Conservation (phyloP, 2,888 invertebrate genomes). For the Saturnia pavonia region DNA sequence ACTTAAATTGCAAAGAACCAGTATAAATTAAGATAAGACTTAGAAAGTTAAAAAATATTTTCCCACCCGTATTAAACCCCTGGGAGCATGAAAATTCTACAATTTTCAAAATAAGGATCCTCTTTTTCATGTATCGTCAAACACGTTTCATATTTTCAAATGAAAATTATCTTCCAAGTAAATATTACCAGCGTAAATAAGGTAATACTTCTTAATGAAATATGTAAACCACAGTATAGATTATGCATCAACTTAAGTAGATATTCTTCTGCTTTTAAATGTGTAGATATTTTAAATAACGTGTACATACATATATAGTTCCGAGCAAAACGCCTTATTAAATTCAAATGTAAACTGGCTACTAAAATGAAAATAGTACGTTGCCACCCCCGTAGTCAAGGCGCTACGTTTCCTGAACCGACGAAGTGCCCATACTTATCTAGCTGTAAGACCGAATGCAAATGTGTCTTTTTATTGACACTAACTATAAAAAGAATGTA, state of each 20-base stretch:
- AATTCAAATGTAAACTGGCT: background rate
- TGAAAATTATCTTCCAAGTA: no score
- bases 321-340: conserved; percentile 7
- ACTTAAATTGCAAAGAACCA: no score
- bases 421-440: conserved; percentile 27
- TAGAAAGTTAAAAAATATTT: no score
- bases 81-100: no score
- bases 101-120: no score
- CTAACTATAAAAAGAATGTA: conserved; percentile 72
- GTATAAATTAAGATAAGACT: no score
- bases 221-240: background rate
- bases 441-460: conserved; percentile 43
- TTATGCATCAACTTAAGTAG: no score
- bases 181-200: no score
- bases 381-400: conserved; percentile 23
- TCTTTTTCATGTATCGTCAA: background rate
- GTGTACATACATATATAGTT: background rate
- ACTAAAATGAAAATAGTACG: conserved; percentile 11
- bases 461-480: conserved; percentile 69
- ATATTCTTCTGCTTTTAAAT: background rate
- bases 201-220: background rate
- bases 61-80: no score
- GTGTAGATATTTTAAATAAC: background rate
- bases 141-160: background rate
- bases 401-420: conserved; percentile 25